phyloP scores from a whole-genome alignment of 1,140 invertebrate genomes.

The Pseudomyrmex cubaensis region DNA sequence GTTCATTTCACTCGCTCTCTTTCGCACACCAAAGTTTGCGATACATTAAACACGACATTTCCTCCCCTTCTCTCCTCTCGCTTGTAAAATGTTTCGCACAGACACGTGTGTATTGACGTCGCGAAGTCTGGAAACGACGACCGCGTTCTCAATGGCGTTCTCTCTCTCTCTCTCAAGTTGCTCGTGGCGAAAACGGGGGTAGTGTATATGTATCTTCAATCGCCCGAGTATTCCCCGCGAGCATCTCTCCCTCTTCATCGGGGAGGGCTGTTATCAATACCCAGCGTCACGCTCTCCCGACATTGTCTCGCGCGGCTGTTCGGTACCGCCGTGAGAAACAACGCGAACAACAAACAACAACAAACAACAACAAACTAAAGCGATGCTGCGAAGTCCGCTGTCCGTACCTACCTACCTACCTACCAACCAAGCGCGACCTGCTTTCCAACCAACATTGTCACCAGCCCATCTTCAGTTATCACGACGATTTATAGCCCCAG shows the following conservation, averaged over 20 bases:
- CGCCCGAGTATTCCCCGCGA: conserved; percentile 28
- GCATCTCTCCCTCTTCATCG: conserved; percentile 54
- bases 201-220: conserved; percentile 56
- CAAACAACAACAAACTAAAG: conserved; percentile 73
- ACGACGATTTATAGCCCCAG: conserved; percentile 65
- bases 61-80: too few species aligned
- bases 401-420: conserved; percentile 33
- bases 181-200: conserved; percentile 56
- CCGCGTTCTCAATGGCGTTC: conserved; percentile 39
- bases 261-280: conserved; percentile 69
- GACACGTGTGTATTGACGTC: conserved; percentile 22
- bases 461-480: conserved; percentile 68
- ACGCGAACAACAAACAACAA: conserved; percentile 72
- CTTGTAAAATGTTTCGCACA: neutral
- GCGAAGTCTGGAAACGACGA: conserved; percentile 22
- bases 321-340: conserved; percentile 67
- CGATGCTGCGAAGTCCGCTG: conserved; percentile 63
- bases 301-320: conserved; percentile 66
- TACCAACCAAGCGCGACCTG: conserved; percentile 59
- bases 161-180: conserved; percentile 39
- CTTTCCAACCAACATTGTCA: conserved; percentile 69
- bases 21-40: too few species aligned
- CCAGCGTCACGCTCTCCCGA: conserved; percentile 54
- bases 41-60: too few species aligned
- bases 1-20: neutral